Base-by-base conservation (phyloP, 2,888 invertebrate genomes). In the Drosophila barbarae region DNA sequence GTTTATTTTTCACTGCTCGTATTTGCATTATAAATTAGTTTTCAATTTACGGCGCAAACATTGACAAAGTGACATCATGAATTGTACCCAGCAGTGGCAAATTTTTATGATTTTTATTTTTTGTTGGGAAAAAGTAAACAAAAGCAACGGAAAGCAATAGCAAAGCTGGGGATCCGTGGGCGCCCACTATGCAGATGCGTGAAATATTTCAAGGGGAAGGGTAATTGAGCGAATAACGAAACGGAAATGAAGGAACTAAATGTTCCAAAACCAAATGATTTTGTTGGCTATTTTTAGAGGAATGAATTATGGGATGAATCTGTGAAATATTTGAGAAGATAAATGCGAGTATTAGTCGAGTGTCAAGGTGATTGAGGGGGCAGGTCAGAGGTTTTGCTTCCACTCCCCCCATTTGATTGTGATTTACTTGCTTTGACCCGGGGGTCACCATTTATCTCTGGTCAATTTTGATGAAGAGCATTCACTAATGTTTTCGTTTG, bases 61-160 rank as follows among this genome's bases (percentile, higher is more conserved):
- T 84, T 84, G 82, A 69, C 72, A 28, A 46, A 68, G 55, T 84
- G 84, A 82, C 79, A 82, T 78, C 82, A 84, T 71, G 59, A 55
- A 54, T 56, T 36, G 38, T 53, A 15, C n/a, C 41, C 13, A 12
- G 42, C 23, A 15, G 10, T 54, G 30, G 36, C 55, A 23, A 30
- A 26, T 52, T 52, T n/a, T 52, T 15, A 38, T 23, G 21, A 18
- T 38, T 46, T 38, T 59, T 44, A 15, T 30, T 34, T 46, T 38
- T 59, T 44, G 23, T 36, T 34, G 32, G 44, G 50, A 46, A 56
- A 26, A 60, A 26, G 49, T 61, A 74, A 77, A 66, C 65, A 69
- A 49, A 35, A 65, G 15, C 65, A 66, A 35, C 55, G 15, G 53
- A 65, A 56, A 54, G 26, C 44, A 39, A 32, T 35, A 49, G 36